Conservation (phyloP, 2,113 vertebrate species). For the Azemiops feae region DNA sequence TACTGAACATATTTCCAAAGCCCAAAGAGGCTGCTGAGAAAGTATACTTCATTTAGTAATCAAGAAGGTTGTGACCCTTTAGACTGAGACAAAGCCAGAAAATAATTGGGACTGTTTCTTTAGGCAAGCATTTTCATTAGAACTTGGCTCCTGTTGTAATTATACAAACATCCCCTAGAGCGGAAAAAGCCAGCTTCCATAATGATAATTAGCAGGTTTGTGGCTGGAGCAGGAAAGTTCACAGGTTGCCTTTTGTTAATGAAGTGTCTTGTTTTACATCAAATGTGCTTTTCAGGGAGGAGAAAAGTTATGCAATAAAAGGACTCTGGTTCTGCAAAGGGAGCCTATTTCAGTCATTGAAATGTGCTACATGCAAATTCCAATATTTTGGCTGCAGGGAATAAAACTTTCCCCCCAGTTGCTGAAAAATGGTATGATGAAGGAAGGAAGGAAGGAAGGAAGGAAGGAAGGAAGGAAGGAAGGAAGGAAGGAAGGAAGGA, state of each 20-base stretch:
- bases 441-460: too few relatives aligned
- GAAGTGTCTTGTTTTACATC: background rate
- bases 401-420: background rate
- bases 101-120: slow-evolving; percentile 27
- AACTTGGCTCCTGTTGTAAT: slow-evolving; percentile 15
- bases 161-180: background rate
- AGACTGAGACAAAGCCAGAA: slow-evolving; percentile 16
- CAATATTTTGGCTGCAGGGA: background rate
- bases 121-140: slow-evolving; percentile 3
- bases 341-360: background rate
- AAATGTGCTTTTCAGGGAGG: background rate
- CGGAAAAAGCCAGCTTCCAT: background rate
- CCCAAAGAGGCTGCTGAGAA: slow-evolving; percentile 26
- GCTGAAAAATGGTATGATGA: background rate
- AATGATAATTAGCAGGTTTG: slow-evolving; percentile 19
- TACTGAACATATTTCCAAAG: background rate
- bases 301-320: background rate
- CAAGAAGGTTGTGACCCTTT: slow-evolving; percentile 5
- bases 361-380: background rate
- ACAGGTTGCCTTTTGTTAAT: slow-evolving; percentile 13
- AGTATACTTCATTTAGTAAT: slow-evolving; percentile 11
- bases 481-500: too few relatives aligned
- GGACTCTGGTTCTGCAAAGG: background rate
- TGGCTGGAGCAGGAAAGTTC: background rate
- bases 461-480: too few relatives aligned